Evolutionary conservation across 2,888 invertebrate species (phyloP).

Genomic region (Carabus problematicus): DNA sequence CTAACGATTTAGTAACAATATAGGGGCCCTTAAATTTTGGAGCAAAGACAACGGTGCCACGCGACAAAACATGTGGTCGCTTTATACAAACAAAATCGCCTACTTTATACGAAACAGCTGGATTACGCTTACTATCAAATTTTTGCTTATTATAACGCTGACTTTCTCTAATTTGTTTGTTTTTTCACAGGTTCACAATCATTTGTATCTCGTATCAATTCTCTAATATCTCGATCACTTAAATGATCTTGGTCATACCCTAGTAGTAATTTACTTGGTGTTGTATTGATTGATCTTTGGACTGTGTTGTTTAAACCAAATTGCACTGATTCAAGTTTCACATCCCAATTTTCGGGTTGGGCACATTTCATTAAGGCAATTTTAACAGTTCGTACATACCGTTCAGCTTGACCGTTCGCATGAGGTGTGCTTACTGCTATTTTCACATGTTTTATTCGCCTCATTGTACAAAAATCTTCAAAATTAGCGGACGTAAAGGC

Average conservation of each 20-base stretch:
- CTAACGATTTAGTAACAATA: too few species aligned
- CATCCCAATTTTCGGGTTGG: too few species aligned
- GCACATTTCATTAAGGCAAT: slow-evolving; percentile 45
- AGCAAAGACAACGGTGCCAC: too few species aligned
- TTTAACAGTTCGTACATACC: slow-evolving; percentile 44
- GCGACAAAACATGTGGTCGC: too few species aligned
- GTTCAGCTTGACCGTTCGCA: slow-evolving; percentile 44
- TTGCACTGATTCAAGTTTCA: slow-evolving; percentile 44
- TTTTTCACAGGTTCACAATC: slow-evolving; percentile 33
- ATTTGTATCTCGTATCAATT: slow-evolving; percentile 43
- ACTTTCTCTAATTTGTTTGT: slow-evolving; percentile 43
- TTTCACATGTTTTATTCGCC: slow-evolving; percentile 36
- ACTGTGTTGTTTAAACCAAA: slow-evolving; percentile 43
- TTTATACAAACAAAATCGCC: slow-evolving; percentile 50
- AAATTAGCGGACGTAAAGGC: slow-evolving; percentile 42
- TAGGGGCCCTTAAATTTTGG: too few species aligned
- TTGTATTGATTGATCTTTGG: slow-evolving; percentile 44
- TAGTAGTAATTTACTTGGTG: slow-evolving; percentile 45
- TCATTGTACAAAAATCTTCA: slow-evolving; percentile 30
- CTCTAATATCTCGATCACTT: slow-evolving; percentile 41
- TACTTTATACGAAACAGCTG: slow-evolving; percentile 45
- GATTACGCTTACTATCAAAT: slow-evolving; percentile 47
- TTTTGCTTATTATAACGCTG: slow-evolving; percentile 47
- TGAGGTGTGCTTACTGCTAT: slow-evolving; percentile 39
- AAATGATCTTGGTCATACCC: too few species aligned